phyloP scores from a whole-genome alignment of 2,113 vertebrate genomes.

The Nothocercus julius region DNA sequence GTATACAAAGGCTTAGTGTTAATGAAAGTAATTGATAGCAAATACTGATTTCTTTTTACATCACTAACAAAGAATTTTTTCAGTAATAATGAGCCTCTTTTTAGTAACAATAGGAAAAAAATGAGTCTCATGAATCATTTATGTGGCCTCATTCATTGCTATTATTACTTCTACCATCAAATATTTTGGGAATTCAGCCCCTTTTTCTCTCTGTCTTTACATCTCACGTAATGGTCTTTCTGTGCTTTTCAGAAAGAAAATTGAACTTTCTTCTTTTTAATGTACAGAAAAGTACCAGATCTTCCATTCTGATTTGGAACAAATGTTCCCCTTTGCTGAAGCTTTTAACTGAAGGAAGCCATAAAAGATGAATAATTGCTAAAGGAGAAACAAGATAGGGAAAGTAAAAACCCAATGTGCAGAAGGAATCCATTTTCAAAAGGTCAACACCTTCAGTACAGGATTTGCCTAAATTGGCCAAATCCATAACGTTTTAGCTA shows the following conservation, averaged over 20 bases:
- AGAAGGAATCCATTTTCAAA: conserved; percentile 56
- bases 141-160: conserved; percentile 59
- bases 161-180: conserved; percentile 67
- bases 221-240: conserved; percentile 61
- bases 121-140: conserved; percentile 64
- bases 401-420: conserved; percentile 19
- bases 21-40: conserved; percentile 72
- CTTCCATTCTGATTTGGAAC: conserved; percentile 61
- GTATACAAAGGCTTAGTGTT: conserved; percentile 40
- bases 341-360: conserved; percentile 58
- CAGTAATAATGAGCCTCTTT: conserved; percentile 53
- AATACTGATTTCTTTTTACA: conserved; percentile 67
- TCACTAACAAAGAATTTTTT: conserved; percentile 50
- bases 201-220: conserved; percentile 61
- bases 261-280: conserved; percentile 68
- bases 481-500: conserved; percentile 39
- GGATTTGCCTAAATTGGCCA: conserved; percentile 44
- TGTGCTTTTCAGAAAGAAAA: conserved; percentile 63
- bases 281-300: conserved; percentile 60
- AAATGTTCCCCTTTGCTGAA: conserved; percentile 40
- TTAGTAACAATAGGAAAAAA: conserved; percentile 66
- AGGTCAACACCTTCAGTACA: conserved; percentile 49
- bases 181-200: conserved; percentile 66
- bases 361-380: conserved; percentile 67
- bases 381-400: conserved; percentile 52